Conservation (phyloP, 2,113 vertebrate genomes). For the Indicator indicator region DNA sequence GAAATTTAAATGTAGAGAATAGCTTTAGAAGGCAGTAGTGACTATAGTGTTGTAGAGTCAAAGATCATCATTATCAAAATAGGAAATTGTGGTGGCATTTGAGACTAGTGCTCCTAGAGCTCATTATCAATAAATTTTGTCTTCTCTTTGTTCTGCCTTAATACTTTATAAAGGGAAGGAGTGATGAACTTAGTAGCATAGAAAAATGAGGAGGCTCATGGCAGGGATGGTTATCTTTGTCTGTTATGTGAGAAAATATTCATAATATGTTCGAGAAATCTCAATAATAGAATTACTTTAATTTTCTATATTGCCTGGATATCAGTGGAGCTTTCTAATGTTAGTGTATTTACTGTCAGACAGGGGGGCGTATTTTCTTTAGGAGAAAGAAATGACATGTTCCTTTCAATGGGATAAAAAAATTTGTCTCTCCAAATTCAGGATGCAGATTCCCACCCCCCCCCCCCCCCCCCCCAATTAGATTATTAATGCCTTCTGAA, state of each 20-base stretch:
- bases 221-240: neutral
- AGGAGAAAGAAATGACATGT: neutral
- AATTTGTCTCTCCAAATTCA: neutral
- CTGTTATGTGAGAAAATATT: neutral
- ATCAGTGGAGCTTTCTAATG: neutral
- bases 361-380: neutral
- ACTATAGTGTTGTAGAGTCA: neutral
- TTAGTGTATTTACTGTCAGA: neutral
- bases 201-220: fast-evolving
- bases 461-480: neutral
- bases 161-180: neutral
- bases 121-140: neutral
- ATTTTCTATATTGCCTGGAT: neutral
- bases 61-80: neutral
- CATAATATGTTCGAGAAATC: neutral
- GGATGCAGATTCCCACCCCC: neutral
- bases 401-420: neutral
- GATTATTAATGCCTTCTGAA: neutral
- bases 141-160: neutral
- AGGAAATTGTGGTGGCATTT: neutral
- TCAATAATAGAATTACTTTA: neutral
- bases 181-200: neutral
- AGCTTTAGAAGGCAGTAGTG: neutral
- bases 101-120: neutral
- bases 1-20: neutral